Percentiles rank a stretch among this genome's conserved stretches.
Evolutionary conservation across 2,113 vertebrate species (phyloP).

Genomic region (Ceyx margarethae): DNA sequence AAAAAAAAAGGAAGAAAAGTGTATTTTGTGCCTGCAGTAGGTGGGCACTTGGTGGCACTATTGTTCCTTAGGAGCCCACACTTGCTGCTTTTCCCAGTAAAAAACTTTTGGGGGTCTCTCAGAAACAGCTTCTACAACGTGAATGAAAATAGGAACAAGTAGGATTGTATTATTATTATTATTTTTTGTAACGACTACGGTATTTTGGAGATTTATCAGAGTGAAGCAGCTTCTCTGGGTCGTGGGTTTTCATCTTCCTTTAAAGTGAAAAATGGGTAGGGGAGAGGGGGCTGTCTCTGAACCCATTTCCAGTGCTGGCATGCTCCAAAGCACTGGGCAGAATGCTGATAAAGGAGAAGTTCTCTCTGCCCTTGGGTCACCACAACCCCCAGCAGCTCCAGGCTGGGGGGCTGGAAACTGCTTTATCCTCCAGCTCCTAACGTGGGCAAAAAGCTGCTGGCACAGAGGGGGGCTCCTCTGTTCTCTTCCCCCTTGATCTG

Average conservation of each 20-base stretch:
- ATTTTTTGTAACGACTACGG: background rate
- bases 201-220: slow-evolving; percentile 31
- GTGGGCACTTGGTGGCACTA: slow-evolving; percentile 17
- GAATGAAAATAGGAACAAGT: background rate
- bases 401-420: background rate
- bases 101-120: background rate
- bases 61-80: background rate
- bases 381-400: too few relatives aligned
- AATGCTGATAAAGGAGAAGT: background rate
- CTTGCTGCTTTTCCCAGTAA: accelerated
- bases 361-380: too few relatives aligned
- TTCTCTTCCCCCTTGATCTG: background rate
- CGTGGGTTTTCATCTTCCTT: background rate
- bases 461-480: background rate
- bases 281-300: background rate
- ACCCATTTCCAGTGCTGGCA: background rate
- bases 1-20: accelerated
- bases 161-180: background rate
- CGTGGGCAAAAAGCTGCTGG: background rate
- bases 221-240: background rate
- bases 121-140: background rate
- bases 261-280: background rate
- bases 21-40: accelerated
- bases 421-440: background rate
- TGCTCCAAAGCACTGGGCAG: accelerated